phyloP scores from a whole-genome alignment of 2,113 vertebrate genomes.

The Apaloderma vittatum region DNA sequence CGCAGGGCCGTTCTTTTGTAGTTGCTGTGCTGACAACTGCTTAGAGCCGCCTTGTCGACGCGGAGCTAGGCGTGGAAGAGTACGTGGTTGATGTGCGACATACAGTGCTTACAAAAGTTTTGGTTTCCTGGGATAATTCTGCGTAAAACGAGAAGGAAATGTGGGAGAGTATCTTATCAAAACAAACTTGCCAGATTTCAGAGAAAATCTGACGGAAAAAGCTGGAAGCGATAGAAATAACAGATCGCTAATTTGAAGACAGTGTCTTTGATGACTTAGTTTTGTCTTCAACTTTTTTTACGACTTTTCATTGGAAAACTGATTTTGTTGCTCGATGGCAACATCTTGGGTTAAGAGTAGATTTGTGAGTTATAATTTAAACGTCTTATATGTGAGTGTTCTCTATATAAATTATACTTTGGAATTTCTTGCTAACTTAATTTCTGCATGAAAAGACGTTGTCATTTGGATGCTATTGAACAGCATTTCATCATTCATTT shows the following conservation, averaged over 20 bases:
- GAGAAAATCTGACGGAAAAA: background rate
- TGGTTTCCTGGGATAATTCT: too few relatives aligned
- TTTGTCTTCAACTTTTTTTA: background rate
- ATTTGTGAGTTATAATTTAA: background rate
- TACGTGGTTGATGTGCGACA: accelerated
- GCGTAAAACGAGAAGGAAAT: accelerated
- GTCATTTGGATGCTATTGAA: background rate
- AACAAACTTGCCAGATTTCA: background rate
- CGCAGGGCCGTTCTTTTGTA: background rate
- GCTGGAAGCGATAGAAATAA: background rate
- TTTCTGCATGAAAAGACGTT: background rate
- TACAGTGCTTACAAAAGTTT: background rate
- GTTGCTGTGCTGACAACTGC: background rate
- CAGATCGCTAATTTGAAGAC: background rate
- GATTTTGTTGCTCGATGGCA: background rate
- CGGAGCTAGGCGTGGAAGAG: background rate
- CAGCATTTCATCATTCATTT: background rate
- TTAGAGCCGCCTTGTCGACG: background rate
- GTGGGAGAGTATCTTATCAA: accelerated
- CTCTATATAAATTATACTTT: too few relatives aligned
- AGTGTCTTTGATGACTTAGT: background rate
- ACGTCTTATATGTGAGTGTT: background rate
- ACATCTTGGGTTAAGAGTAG: background rate
- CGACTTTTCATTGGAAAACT: background rate
- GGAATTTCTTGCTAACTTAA: background rate